Evolutionary conservation across 2,888 invertebrate species (phyloP).

Genomic region (Uloborus plumipes): DNA sequence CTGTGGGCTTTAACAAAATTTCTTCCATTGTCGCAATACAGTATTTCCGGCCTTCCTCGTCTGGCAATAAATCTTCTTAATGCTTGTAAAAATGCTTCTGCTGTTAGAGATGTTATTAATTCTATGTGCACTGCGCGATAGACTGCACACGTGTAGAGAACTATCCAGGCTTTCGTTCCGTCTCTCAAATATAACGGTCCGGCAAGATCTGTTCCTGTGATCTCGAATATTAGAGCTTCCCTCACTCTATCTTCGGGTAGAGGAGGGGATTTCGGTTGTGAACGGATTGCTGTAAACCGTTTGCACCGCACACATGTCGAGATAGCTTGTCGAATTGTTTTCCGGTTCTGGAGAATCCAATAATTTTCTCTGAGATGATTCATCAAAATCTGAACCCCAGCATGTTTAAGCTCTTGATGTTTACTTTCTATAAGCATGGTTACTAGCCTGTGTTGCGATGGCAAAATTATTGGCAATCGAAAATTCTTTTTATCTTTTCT

Average conservation of each 20-base stretch:
- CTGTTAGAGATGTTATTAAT: neutral
- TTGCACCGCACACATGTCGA: neutral
- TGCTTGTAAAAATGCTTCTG: neutral
- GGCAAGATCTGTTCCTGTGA: neutral
- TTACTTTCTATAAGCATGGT: neutral
- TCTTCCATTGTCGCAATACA: neutral
- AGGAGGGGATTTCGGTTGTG: neutral
- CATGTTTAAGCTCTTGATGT: neutral
- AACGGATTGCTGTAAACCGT: neutral
- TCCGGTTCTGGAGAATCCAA: neutral
- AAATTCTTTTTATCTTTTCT: neutral
- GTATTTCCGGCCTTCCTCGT: neutral
- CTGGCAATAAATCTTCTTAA: slow-evolving; percentile 6
- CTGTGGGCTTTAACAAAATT: neutral
- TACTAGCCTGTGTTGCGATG: neutral
- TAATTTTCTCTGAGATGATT: neutral
- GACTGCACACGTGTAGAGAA: slow-evolving; percentile 6
- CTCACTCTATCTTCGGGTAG: neutral
- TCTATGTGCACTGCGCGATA: slow-evolving; percentile 15
- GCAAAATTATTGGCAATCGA: neutral
- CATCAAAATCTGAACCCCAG: slow-evolving; percentile 8
- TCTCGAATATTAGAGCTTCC: neutral
- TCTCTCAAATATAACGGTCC: neutral
- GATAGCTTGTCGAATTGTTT: neutral
- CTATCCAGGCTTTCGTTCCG: slow-evolving; percentile 7